These are phyloP conservation scores for Ruditapes philippinarum DNA, from an alignment of 1,140 invertebrate genomes.

Conservation along the genomic window DNA sequence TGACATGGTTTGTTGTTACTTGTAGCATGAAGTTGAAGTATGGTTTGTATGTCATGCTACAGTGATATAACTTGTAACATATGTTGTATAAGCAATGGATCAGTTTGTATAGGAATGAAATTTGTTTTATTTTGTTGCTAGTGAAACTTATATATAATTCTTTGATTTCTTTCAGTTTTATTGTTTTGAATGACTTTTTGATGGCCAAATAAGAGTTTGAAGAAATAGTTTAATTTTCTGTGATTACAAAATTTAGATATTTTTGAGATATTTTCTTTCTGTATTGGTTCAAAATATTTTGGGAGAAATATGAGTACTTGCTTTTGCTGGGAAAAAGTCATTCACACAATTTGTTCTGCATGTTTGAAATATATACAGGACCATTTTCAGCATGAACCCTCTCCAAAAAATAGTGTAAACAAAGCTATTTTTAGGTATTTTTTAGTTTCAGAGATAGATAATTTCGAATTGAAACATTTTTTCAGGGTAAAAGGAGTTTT, in stretches of 20 bases:
- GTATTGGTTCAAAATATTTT: too few species aligned
- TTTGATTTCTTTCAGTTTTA: conserved; percentile 1
- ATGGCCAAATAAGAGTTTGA: neutral
- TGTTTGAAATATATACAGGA: too few species aligned
- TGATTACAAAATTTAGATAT: too few species aligned
- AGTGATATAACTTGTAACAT: neutral
- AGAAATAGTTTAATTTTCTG: too few species aligned
- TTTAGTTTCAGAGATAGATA: neutral
- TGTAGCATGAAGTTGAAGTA: too few species aligned
- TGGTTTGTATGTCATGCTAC: conserved; percentile 15
- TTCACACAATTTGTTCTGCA: too few species aligned
- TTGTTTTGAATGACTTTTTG: conserved; percentile 13
- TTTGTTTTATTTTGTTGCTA: neutral
- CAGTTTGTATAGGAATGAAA: conserved; percentile 21
- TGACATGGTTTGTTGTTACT: conserved; percentile 20
- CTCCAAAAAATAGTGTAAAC: too few species aligned
- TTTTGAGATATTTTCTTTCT: too few species aligned
- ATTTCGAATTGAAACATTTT: conserved; percentile 1
- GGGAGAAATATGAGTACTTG: too few species aligned
- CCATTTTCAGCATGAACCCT: too few species aligned
- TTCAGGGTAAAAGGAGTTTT: too few species aligned
- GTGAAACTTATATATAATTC: neutral
- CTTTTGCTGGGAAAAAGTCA: too few species aligned
- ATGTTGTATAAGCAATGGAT: conserved; percentile 44
- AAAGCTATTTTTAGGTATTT: neutral